phyloP scores from a whole-genome alignment of 2,888 invertebrate species.

The Alviniconcha strummeri region DNA sequence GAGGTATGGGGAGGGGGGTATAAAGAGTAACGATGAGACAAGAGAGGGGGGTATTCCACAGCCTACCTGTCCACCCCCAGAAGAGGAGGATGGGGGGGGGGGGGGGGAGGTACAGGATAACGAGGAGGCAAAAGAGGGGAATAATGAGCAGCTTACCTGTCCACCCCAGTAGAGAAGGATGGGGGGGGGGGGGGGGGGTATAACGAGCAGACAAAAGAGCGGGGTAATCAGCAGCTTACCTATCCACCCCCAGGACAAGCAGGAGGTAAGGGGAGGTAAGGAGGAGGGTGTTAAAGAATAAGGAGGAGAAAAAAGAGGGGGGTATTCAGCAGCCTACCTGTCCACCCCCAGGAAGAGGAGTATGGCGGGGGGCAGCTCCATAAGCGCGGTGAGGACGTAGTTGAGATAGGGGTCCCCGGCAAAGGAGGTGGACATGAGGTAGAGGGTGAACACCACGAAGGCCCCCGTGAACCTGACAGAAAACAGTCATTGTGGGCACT shows the following conservation, averaged over 20 bases:
- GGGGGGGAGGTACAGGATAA: too few species aligned
- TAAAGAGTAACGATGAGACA: too few species aligned
- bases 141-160: too few species aligned
- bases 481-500: not conserved
- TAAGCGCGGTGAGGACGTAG: constrained; percentile 16
- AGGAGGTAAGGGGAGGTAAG: not conserved
- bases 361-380: constrained; percentile 16
- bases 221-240: not conserved
- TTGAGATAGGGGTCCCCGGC: constrained; percentile 27
- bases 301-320: not conserved
- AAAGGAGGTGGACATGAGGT: constrained; percentile 26
- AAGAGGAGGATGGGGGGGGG: too few species aligned
- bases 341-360: constrained; percentile 14
- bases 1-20: too few species aligned
- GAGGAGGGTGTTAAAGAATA: not conserved
- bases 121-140: too few species aligned
- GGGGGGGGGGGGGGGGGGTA: too few species aligned
- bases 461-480: constrained; percentile 20
- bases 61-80: too few species aligned
- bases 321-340: constrained; percentile 3
- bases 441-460: constrained; percentile 22
- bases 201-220: too few species aligned
- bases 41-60: too few species aligned
- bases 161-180: too few species aligned
- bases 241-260: constrained; percentile 12